phyloP scores from a whole-genome alignment of 1,140 invertebrate species.

The Chelonus insularis region DNA sequence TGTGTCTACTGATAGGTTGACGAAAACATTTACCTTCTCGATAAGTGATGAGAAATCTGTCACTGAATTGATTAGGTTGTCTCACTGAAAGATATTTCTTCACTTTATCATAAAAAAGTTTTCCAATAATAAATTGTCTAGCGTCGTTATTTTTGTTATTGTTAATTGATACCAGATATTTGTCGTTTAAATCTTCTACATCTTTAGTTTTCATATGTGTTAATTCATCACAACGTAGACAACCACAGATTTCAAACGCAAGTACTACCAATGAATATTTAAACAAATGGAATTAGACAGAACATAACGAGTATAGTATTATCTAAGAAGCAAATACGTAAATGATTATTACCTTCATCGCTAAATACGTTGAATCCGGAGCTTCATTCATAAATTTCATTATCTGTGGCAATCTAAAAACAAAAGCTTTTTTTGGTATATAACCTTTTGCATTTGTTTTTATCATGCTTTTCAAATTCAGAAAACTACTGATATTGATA shows the following conservation, averaged over 20 bases:
- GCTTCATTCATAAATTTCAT: conserved; percentile 2
- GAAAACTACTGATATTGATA: conserved; percentile 1
- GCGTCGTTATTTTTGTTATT: neutral
- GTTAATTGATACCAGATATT: conserved; percentile 7
- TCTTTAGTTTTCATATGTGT: conserved; percentile 26
- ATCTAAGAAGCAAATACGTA: no score
- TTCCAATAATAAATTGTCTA: conserved; percentile 1
- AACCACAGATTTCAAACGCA: conserved; percentile 26
- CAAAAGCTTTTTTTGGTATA: neutral
- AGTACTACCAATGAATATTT: neutral
- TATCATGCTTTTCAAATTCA: neutral
- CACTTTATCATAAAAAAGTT: conserved; percentile 2
- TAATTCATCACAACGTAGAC: conserved; percentile 29
- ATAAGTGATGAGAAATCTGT: conserved; percentile 7
- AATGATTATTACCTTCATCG: conserved; percentile 15
- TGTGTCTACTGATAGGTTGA: neutral
- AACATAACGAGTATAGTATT: no score
- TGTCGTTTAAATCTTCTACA: conserved; percentile 26
- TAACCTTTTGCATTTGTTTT: neutral
- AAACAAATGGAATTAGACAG: neutral
- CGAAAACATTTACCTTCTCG: neutral
- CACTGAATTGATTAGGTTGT: neutral
- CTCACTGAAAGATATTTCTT: conserved; percentile 5
- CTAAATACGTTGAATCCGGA: neutral
- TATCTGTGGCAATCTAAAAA: neutral